These are phyloP conservation scores for Lasiurus cinereus DNA, from an alignment of 2,113 vertebrate species.

Conservation along the genomic window DNA sequence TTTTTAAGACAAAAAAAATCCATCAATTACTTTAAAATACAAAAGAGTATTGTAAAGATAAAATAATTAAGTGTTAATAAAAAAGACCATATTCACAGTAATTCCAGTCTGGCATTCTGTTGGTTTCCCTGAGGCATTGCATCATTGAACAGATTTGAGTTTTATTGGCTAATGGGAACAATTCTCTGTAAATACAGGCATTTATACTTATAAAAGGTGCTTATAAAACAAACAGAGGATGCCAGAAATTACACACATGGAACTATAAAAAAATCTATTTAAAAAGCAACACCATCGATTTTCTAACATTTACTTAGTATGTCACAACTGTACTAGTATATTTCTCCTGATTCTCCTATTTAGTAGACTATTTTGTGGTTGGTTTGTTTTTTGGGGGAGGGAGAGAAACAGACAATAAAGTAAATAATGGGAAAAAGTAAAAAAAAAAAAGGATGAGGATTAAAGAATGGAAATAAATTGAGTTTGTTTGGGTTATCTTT, in stretches of 20 bases:
- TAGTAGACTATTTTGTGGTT: background rate
- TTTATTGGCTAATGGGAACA: slow-evolving; percentile 76
- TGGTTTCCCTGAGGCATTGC: slow-evolving; percentile 62
- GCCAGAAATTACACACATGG: slow-evolving; percentile 61
- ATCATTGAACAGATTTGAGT: slow-evolving; percentile 37
- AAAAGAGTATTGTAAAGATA: slow-evolving; percentile 25
- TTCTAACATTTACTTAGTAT: slow-evolving; percentile 58
- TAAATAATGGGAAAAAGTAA: background rate
- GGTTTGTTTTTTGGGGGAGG: too few species aligned
- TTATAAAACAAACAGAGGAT: slow-evolving; percentile 42
- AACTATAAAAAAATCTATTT: slow-evolving; percentile 59
- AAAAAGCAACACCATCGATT: slow-evolving; percentile 29
- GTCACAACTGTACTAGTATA: slow-evolving; percentile 41
- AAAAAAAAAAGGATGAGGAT: background rate
- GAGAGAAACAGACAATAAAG: background rate
- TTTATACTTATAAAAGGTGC: slow-evolving; percentile 71
- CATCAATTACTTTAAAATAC: slow-evolving; percentile 62
- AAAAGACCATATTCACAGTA: slow-evolving; percentile 61
- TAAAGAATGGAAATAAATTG: background rate
- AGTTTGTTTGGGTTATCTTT: background rate
- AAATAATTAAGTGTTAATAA: slow-evolving; percentile 64
- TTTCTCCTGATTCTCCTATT: background rate
- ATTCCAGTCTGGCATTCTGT: slow-evolving; percentile 5
- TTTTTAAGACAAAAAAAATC: slow-evolving; percentile 20
- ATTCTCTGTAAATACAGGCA: slow-evolving; percentile 73